Base-by-base conservation (phyloP, 1,140 invertebrate species). In the Archegozetes longisetosus region DNA sequence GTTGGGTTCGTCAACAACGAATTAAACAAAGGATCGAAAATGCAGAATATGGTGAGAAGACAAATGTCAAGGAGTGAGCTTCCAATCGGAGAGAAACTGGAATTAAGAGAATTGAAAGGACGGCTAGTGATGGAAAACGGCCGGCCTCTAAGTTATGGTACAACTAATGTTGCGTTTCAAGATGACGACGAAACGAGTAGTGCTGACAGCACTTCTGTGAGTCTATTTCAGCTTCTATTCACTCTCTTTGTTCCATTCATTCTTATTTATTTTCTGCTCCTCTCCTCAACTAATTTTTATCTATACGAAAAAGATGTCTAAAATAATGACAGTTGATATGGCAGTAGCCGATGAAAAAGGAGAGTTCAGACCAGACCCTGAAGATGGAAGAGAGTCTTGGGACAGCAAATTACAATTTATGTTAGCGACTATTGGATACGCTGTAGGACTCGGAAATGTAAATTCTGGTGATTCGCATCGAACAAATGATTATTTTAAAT, bases 351-450 rank as follows among this genome's bases (percentile, higher is more conserved):
- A 60, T 2, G 84, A 85, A 72, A 80, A 81, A 53, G 32, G 32
- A 40, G 64, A 63, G 49, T 65, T 64, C 53, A 52, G 68, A 26
- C 58, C 70, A 54, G 85, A 79, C 1, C 84, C 82, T 64, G 84
- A 84, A 47, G 86, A 90, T 63, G 68, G 69, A 40, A 74, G 88
- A 32, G 88, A 92, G 74, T 87, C 85, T 55, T 93, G 89, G 89
- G 88, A 92, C 69, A 89, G 84, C 70, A 92, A 92, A 70, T 72
- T 92, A 28, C 91, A 89, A 28, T 94, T 93, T 69, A 74, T 93
- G 3, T 70, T 94, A 54, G 88, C 89, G 0, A 89, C 88, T 17
- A 83, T 93, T 17, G 89, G 89, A 1, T 89, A 92, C 66, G 88
- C 88, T n/a, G 88, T 93, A 0, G 90, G 89, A 0, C 76, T 40